Percentiles rank a stretch among this genome's conserved stretches.
phyloP scores from a whole-genome alignment of 1,140 invertebrate genomes.

The Philotrypesis tridentata region DNA sequence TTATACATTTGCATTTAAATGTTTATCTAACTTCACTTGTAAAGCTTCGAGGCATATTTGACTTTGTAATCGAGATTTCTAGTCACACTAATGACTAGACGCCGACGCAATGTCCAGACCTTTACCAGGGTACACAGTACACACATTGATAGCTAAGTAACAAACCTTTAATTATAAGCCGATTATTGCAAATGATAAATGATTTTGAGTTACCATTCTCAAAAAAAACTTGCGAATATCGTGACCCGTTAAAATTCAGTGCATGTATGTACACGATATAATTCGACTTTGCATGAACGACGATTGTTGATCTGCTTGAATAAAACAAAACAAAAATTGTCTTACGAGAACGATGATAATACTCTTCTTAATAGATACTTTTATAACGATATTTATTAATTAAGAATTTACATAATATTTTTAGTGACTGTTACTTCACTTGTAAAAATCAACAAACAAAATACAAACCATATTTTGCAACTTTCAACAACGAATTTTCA shows the following conservation, averaged over 20 bases:
- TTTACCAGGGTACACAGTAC: not conserved
- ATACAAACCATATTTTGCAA: constrained; percentile 56
- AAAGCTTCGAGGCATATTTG: not conserved
- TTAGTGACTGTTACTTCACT: constrained; percentile 52
- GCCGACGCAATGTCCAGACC: not conserved
- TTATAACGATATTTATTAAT: constrained; percentile 57
- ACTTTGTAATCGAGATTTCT: not conserved
- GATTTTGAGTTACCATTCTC: constrained; percentile 23
- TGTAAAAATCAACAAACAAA: constrained; percentile 46
- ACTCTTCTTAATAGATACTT: constrained; percentile 45
- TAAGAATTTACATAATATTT: constrained; percentile 52
- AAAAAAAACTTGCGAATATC: constrained; percentile 11
- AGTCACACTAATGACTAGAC: not conserved
- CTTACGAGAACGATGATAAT: constrained; percentile 20
- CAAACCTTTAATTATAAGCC: not conserved
- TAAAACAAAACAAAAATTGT: no score
- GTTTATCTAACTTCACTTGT: not conserved
- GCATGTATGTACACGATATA: not conserved
- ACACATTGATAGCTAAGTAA: not conserved
- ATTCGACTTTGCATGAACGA: constrained; percentile 3
- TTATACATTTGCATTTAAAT: not conserved
- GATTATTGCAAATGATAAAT: constrained; percentile 5
- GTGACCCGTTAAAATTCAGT: not conserved
- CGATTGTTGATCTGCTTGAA: constrained; percentile 13
- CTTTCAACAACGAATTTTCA: constrained; percentile 11